phyloP scores from a whole-genome alignment of 2,888 invertebrate genomes.

The Lycocerus yunnanus region DNA sequence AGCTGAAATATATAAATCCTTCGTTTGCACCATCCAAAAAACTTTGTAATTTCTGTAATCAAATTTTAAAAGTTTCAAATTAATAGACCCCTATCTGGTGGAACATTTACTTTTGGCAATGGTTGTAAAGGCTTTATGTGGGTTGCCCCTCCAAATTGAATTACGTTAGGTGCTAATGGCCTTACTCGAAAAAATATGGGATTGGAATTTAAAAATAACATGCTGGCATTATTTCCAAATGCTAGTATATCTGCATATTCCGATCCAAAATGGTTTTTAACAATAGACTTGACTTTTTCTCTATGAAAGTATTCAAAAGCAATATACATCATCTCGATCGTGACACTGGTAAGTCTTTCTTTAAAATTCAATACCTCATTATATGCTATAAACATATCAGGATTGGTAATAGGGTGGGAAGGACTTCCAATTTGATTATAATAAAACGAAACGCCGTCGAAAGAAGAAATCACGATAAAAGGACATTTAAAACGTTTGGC shows the following conservation, averaged over 20 bases:
- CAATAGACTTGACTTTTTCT: neutral
- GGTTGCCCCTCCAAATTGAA: neutral
- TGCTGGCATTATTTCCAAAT: neutral
- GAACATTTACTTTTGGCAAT: neutral
- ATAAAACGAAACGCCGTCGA: constrained; percentile 39
- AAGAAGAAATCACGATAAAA: constrained; percentile 41
- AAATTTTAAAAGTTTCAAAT: neutral
- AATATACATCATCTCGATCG: neutral
- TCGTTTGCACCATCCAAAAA: neutral
- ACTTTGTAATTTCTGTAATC: neutral
- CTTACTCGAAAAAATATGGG: neutral
- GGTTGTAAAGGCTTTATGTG: neutral
- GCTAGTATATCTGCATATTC: neutral
- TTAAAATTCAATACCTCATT: constrained; percentile 36
- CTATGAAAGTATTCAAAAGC: neutral
- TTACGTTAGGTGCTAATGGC: neutral
- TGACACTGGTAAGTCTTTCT: constrained; percentile 36
- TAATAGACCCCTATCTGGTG: neutral
- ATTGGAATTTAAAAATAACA: neutral
- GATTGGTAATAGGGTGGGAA: constrained; percentile 46
- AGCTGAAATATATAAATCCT: constrained; percentile 34
- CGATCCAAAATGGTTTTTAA: neutral
- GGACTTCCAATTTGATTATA: constrained; percentile 42
- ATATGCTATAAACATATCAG: constrained; percentile 32
- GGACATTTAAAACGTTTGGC: constrained; percentile 47